Evolutionary conservation across 2,888 invertebrate genomes (phyloP).

Genomic region (Eilema griseolum): DNA sequence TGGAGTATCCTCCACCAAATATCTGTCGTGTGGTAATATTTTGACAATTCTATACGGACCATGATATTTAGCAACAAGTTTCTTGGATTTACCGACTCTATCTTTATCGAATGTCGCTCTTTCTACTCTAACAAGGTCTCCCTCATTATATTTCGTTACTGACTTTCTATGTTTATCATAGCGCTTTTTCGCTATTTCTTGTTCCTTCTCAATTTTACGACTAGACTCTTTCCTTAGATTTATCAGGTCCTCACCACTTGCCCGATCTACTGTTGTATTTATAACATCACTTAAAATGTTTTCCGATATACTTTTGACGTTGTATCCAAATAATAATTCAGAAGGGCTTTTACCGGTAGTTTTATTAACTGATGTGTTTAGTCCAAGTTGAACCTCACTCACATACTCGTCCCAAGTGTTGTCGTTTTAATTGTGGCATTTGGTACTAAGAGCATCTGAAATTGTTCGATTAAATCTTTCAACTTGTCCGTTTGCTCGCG

Average conservation of each 20-base stretch:
- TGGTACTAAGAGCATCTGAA: constrained; percentile 10
- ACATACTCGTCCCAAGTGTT: constrained; percentile 19
- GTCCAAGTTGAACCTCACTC: constrained; percentile 14
- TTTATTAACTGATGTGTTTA: constrained; percentile 21
- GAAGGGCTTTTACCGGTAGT: constrained; percentile 16
- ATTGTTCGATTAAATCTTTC: constrained; percentile 22
- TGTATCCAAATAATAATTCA: constrained; percentile 16
- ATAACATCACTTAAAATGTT: constrained; percentile 16
- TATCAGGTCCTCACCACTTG: neutral
- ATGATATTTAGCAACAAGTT: constrained; percentile 9
- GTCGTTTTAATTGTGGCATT: constrained; percentile 13
- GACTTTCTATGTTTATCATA: constrained; percentile 2
- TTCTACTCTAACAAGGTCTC: constrained; percentile 14
- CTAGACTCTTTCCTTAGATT: neutral
- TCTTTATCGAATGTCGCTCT: constrained; percentile 13
- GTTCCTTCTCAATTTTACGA: constrained; percentile 15
- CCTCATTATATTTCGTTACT: neutral
- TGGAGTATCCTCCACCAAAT: constrained; percentile 14
- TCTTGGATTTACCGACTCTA: constrained; percentile 12
- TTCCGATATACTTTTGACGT: neutral
- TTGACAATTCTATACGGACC: constrained; percentile 16
- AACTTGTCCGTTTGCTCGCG: constrained; percentile 24
- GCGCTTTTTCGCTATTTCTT: neutral
- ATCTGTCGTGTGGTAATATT: constrained; percentile 14
- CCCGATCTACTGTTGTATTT: neutral